Conservation (phyloP, 2,113 vertebrate species). For the Clinocottus analis region DNA sequence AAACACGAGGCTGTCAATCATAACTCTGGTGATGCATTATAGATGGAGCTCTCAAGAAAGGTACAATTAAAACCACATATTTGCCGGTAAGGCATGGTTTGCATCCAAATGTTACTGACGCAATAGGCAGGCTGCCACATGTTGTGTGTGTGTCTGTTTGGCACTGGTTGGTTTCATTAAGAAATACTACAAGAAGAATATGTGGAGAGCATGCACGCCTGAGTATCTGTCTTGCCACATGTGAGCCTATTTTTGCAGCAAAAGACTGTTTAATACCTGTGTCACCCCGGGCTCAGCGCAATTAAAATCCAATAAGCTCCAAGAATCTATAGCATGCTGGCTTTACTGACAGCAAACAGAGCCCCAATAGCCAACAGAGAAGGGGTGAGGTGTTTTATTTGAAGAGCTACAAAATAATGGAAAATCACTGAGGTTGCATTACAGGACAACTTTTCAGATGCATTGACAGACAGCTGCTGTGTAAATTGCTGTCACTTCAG, state of each 20-base stretch:
- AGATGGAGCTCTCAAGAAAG: neutral
- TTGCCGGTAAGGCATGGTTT: neutral
- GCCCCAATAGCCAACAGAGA: conserved; percentile 62
- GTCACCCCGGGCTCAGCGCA: conserved; percentile 52
- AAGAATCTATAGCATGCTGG: conserved; percentile 66
- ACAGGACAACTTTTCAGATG: conserved; percentile 44
- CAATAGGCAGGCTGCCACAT: neutral
- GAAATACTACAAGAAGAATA: conserved; percentile 4
- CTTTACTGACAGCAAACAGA: conserved; percentile 64
- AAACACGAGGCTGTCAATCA: conserved; percentile 14
- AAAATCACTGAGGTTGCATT: conserved; percentile 56
- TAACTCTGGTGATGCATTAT: conserved; percentile 13
- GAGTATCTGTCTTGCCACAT: conserved; percentile 30
- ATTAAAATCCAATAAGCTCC: conserved; percentile 75
- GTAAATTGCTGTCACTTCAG: conserved; percentile 49
- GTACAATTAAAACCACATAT: conserved; percentile 20
- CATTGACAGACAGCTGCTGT: conserved; percentile 32
- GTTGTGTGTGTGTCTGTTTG: neutral
- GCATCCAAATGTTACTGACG: neutral
- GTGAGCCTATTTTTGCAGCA: conserved; percentile 27
- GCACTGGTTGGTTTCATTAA: neutral
- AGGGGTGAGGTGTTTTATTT: conserved; percentile 45
- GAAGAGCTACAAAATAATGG: conserved; percentile 58
- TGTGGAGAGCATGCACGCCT: neutral
- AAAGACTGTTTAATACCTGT: conserved; percentile 54